These are phyloP conservation scores for Callosobruchus maculatus DNA, from an alignment of 2,888 invertebrate genomes.

Conservation along the genomic window DNA sequence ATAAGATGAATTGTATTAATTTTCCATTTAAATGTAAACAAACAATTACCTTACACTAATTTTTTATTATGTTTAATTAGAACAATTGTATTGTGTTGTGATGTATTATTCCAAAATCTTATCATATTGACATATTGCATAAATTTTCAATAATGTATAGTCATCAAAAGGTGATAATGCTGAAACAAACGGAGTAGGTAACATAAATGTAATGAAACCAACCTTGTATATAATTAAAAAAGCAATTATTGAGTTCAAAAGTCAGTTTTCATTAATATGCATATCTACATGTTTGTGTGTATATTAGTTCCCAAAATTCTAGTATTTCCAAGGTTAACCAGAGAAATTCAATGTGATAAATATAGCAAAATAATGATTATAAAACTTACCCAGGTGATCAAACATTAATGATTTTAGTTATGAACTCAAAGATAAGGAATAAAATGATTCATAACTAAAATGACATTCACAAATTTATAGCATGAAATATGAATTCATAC, in stretches of 20 bases:
- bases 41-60: no score
- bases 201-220: neutral
- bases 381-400: neutral
- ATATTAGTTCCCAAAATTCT: neutral
- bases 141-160: no score
- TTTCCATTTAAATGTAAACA: neutral
- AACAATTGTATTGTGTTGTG: no score
- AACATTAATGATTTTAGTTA: neutral
- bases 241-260: neutral
- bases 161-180: neutral
- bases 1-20: neutral
- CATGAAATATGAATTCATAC: no score
- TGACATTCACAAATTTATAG: no score
- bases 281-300: neutral
- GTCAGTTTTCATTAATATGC: neutral
- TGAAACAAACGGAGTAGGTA: neutral
- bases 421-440: no score
- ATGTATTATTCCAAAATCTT: no score
- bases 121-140: no score
- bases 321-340: neutral
- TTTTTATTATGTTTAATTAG: no score
- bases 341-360: constrained; percentile 1
- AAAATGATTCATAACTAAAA: no score
- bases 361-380: neutral
- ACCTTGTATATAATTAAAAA: neutral